Percentiles rank a stretch among this genome's conserved stretches.
Conservation (phyloP, 2,797 vertebrate genomes). For the Limnodromus scolopaceus region DNA sequence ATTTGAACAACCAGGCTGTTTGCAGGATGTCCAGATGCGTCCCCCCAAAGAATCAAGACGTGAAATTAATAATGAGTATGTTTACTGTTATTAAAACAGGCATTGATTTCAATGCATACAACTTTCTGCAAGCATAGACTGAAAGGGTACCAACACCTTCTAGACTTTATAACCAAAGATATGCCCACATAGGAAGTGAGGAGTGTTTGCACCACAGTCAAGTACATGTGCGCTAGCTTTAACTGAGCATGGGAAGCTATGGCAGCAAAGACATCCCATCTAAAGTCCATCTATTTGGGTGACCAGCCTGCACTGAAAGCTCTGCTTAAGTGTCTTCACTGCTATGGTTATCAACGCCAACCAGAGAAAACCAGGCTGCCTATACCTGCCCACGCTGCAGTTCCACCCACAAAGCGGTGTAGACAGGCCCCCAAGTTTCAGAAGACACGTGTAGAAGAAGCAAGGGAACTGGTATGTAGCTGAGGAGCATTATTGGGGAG, state of each 20-base stretch:
- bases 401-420: rapidly evolving
- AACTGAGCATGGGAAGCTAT: neutral
- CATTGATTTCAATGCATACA: neutral
- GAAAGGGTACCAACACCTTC: neutral
- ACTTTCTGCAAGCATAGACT: neutral
- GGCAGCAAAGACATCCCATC: neutral
- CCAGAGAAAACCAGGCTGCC: neutral
- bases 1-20: neutral
- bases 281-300: neutral
- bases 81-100: neutral
- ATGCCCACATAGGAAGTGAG: neutral
- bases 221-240: neutral
- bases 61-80: neutral
- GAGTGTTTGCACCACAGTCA: neutral
- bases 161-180: neutral
- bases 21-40: neutral
- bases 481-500: neutral
- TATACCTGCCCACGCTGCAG: neutral
- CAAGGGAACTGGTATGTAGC: neutral
- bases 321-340: neutral
- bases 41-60: neutral
- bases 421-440: neutral
- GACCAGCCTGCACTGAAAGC: neutral
- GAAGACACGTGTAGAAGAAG: neutral
- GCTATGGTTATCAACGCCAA: neutral